Evolutionary conservation across 2,113 vertebrate genomes (phyloP), one percentile per base, ranked within the genome.

Genomic region (Dendropsophus ebraccatus): DNA sequence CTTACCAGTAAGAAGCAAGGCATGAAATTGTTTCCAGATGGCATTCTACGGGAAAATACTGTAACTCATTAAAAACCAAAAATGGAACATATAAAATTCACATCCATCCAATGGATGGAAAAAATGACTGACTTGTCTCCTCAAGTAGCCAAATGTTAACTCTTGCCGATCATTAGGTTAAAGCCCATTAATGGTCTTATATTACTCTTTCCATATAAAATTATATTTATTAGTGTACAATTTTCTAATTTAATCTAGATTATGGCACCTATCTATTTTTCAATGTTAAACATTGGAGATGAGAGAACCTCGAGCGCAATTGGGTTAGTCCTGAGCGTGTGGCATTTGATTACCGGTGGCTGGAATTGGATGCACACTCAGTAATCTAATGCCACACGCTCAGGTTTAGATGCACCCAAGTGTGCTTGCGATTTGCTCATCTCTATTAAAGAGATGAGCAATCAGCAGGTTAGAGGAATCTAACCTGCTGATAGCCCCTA

Each of bases 11-110:
- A 32, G 12, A 67, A 60, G 65, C 32, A 14, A 78, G 49, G 45
- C 47, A 69, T 72, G 23, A 32, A 86, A 56, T 74, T 80, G 30
- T 19, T 81, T 30, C 67, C 65, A 81, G 77, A 80, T 81, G 50
- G 47, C 19, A 35, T 81, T 81, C 50, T 25, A 30, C 28, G 50
- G 52, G 37, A 73, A 86, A 73, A 54, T 47, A 21, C 49, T 80
- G 50, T 23, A 70, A 45, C 35, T 62, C 56, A 58, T 73, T 81
- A 81, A 73, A 49, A 56, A 69, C 35, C 69, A 85, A 78, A 54
- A 47, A 32, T 72, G 32, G 30, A 16, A 47, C 16, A 58, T 69
- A 70, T 45, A 86, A 86, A 86, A 81, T 30, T 32, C 75, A 35
- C 32, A 69, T 16, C 23, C 28, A 41, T 56, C 10, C 72, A 30